Conservation (phyloP, 2,888 invertebrate genomes). For the Pseudococcus jackbeardsleyi region DNA sequence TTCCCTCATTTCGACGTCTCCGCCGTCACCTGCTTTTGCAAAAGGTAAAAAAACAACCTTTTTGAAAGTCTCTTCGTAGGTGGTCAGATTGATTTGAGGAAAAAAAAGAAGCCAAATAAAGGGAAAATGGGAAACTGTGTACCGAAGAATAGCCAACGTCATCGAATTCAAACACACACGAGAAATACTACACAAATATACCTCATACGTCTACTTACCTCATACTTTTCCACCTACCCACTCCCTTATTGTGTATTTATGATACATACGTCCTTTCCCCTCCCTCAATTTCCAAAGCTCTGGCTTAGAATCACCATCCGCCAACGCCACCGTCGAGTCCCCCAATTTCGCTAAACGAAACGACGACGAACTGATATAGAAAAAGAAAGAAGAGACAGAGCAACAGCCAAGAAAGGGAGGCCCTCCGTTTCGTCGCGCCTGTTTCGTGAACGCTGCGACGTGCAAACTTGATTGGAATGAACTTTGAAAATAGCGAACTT, state of each 20-base stretch:
- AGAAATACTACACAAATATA: too few species aligned
- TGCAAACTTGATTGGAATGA: constrained; percentile 66
- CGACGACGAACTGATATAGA: neutral
- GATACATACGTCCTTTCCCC: neutral
- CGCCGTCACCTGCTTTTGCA: neutral
- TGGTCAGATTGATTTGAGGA: neutral
- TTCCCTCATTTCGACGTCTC: neutral
- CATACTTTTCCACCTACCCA: neutral
- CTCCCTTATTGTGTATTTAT: neutral
- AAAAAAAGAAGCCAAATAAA: neutral
- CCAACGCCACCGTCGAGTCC: neutral
- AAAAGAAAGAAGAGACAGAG: neutral
- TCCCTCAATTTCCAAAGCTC: neutral
- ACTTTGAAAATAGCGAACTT: constrained; percentile 67
- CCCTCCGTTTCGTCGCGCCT: constrained; percentile 42
- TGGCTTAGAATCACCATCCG: neutral
- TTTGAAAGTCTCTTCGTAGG: neutral
- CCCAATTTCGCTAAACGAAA: neutral
- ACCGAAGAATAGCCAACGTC: too few species aligned
- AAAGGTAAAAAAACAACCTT: neutral
- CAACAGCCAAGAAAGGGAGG: neutral
- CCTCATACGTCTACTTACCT: too few species aligned
- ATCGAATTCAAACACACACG: too few species aligned
- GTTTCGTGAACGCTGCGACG: constrained; percentile 56
- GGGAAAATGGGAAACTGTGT: too few species aligned